A percentile compares a stretch with the other conserved stretches of the same genome.
These are phyloP conservation scores for Tachyglossus aculeatus DNA, from an alignment of 2,797 vertebrate species.

Conservation along the genomic window DNA sequence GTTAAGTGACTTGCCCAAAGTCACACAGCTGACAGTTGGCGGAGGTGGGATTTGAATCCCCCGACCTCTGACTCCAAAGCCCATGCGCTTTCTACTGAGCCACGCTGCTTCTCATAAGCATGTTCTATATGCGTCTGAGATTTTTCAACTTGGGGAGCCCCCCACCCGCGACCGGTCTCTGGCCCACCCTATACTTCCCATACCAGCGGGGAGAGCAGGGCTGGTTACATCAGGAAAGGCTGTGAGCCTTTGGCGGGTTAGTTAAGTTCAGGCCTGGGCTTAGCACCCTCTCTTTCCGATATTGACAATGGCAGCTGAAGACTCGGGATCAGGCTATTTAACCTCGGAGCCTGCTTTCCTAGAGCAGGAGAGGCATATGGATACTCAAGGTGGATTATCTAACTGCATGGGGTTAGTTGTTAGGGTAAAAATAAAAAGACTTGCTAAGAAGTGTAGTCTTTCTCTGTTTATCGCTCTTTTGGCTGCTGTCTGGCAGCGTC, in stretches of 20 bases:
- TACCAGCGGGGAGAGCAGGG: neutral
- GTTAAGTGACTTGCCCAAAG: too few relatives aligned
- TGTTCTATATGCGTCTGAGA: too few relatives aligned
- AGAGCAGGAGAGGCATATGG: neutral
- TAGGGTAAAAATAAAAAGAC: neutral
- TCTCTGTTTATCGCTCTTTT: neutral
- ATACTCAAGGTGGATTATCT: neutral
- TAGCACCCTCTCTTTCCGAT: neutral
- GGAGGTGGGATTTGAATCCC: too few relatives aligned
- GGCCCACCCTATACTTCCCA: neutral
- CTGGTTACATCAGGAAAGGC: constrained; percentile 11
- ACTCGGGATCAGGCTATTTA: neutral
- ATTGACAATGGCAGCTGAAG: neutral
- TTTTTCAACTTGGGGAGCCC: neutral
- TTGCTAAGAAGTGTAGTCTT: neutral
- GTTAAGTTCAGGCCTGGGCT: constrained; percentile 6
- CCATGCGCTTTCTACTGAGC: too few relatives aligned
- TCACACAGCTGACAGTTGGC: too few relatives aligned
- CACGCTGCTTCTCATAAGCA: too few relatives aligned
- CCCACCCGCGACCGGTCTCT: neutral
- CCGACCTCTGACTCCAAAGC: too few relatives aligned
- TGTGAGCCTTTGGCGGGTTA: neutral
- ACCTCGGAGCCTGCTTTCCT: neutral
- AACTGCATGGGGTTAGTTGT: neutral
- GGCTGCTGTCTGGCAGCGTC: neutral